Evolutionary conservation across 2,797 vertebrate genomes (phyloP), one percentile per base, ranked within the genome.

Genomic region (Dicrostonyx torquatus): DNA sequence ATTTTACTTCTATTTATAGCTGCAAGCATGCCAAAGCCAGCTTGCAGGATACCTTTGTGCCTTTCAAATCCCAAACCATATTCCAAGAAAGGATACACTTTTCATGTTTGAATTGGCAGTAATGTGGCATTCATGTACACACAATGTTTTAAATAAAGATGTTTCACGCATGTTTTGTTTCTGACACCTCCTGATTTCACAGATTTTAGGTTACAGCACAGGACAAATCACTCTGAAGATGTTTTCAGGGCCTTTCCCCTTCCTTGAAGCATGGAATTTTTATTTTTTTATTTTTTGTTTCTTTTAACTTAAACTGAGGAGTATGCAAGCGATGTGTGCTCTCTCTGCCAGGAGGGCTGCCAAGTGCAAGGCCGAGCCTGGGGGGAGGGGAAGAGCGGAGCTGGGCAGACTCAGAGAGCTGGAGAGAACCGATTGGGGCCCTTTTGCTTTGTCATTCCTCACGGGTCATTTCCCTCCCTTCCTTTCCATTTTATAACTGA

Each of bases 111-210:
- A 92, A 92, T 93, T 94, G 95, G 92, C 92, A 97, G 95, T 94
- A 94, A 94, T 90, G 92, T 96, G 79, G 88, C 82, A 90, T 91
- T 96, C 95, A 95, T 90, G 93, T 93, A 96, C 91, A 96, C 72
- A 96, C 83, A 93, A 73, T 73, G 45, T 89, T 97, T 98, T 97
- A 97, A 97, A 95, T 91, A 96, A 95, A 96, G 95, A 96, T 96
- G 94, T 91, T 96, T 92, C 76, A 92, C 91, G 92, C 55, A 50
- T 76, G 89, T 90, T 94, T 96, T 96, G 86, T 95, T 95, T 93
- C 72, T 88, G 95, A 95, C 90, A 96, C 86, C 76, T 73, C 68
- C 73, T 53, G 77, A 94, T 92, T 96, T 95, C 90, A 95, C 68
- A 68, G 93, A 93, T 87, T 96, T 94, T 94, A 91, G 77, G 88